phyloP scores from a whole-genome alignment of 2,113 vertebrate species.

The Apeltes quadracus region DNA sequence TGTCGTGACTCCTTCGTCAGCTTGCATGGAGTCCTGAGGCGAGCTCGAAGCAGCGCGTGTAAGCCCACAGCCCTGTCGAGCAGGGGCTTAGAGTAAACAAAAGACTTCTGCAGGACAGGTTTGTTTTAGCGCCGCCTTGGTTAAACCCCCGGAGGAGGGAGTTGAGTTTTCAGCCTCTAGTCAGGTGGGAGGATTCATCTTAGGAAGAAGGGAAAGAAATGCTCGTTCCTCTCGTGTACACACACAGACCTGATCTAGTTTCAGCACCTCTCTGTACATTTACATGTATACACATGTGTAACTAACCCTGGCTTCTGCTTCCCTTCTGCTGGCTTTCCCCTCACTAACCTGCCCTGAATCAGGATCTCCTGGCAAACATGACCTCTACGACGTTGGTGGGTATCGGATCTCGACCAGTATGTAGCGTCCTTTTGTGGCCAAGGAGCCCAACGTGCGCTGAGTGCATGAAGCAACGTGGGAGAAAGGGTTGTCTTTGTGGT shows the following conservation, averaged over 20 bases:
- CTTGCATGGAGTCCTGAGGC: conserved; percentile 28
- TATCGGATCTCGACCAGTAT: conserved; percentile 31
- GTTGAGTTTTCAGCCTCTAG: not conserved
- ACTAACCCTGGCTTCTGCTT: conserved; percentile 58
- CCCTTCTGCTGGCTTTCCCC: conserved; percentile 35
- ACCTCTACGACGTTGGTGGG: conserved; percentile 76
- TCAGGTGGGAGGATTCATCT: not conserved
- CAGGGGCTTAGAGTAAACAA: not conserved
- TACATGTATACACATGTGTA: conserved; percentile 8
- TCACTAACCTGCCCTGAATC: conserved; percentile 58
- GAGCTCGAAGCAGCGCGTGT: conserved; percentile 39
- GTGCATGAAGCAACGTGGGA: not conserved
- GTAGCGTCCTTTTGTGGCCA: not conserved
- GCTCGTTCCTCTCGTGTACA: not conserved
- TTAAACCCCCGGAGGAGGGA: conserved; percentile 1
- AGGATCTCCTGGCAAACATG: conserved; percentile 77
- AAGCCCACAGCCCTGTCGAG: conserved; percentile 40
- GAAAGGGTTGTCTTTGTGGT: not conserved
- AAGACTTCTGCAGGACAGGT: not conserved
- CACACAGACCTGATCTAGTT: not conserved
- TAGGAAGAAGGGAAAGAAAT: not conserved
- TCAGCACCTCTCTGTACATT: not conserved
- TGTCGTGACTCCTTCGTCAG: conserved; percentile 43
- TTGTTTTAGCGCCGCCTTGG: conserved; percentile 8
- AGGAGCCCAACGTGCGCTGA: not conserved